Conservation (phyloP, 2,888 invertebrate genomes). For the Volucella inanis region DNA sequence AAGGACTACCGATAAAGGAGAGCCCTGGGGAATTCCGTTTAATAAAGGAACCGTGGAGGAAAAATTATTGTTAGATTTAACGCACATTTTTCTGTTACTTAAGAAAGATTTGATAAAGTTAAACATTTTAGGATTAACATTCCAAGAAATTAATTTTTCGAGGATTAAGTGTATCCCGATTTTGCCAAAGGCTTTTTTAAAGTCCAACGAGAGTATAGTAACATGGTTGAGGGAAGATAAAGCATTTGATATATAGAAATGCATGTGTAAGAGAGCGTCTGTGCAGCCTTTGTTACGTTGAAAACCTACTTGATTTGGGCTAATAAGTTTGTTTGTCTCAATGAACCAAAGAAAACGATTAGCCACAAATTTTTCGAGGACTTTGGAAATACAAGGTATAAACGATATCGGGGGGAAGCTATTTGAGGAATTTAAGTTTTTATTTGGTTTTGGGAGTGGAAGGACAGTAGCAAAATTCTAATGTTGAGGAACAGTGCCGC, state of each 20-base stretch:
- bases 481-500: slow-evolving; percentile 26
- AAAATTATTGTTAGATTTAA: slow-evolving; percentile 5
- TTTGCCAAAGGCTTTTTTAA: slow-evolving; percentile 9
- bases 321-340: slow-evolving; percentile 8
- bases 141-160: slow-evolving; percentile 20
- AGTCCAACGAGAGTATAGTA: slow-evolving; percentile 26
- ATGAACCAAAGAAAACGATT: slow-evolving; percentile 30
- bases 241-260: slow-evolving; percentile 13
- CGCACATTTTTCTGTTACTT: slow-evolving; percentile 14
- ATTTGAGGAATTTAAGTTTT: neutral
- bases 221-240: slow-evolving; percentile 29
- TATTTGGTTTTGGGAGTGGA: slow-evolving; percentile 41
- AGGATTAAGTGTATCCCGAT: slow-evolving; percentile 27
- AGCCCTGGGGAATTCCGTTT: no score
- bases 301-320: slow-evolving; percentile 30
- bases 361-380: slow-evolving; percentile 36
- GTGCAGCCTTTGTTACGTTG: slow-evolving; percentile 9
- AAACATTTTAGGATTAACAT: slow-evolving; percentile 7
- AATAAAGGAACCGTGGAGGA: neutral
- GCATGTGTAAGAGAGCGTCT: slow-evolving; percentile 29
- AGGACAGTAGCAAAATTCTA: slow-evolving; percentile 36
- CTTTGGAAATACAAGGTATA: slow-evolving; percentile 33
- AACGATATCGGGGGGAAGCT: slow-evolving; percentile 42
- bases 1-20: no score
- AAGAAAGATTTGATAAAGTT: slow-evolving; percentile 19